A percentile compares a stretch with the other conserved stretches of the same genome.
These are phyloP conservation scores for Agriopis leucophaearia DNA, from an alignment of 2,888 invertebrate species.

Conservation along the genomic window DNA sequence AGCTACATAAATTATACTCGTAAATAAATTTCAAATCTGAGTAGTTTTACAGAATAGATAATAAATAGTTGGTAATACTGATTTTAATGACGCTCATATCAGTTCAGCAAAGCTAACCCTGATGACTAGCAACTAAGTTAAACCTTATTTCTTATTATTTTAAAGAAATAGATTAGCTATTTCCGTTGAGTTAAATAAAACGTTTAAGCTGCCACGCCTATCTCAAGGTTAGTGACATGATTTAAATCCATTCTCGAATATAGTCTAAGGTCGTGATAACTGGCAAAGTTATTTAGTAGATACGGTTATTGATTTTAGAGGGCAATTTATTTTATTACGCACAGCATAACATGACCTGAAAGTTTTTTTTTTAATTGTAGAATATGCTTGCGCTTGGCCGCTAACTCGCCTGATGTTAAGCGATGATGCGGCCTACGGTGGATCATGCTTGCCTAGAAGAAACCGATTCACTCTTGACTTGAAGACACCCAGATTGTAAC, in stretches of 20 bases:
- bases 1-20: too few species aligned
- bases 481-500: too few species aligned
- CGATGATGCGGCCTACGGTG: too few species aligned
- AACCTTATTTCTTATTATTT: background rate
- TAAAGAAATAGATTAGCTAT: conserved; percentile 18
- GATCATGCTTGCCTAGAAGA: too few species aligned
- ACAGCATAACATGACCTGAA: too few species aligned
- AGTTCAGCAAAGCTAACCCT: background rate
- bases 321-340: conserved; percentile 19
- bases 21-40: conserved; percentile 10
- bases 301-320: conserved; percentile 37
- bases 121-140: background rate
- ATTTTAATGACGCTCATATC: background rate
- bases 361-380: too few species aligned
- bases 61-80: too few species aligned
- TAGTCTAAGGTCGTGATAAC: conserved; percentile 35
- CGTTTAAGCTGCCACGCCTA: conserved; percentile 31
- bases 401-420: too few species aligned
- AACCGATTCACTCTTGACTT: too few species aligned
- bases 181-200: conserved; percentile 12
- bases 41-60: too few species aligned
- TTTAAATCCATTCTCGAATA: conserved; percentile 31
- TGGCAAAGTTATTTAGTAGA: conserved; percentile 34
- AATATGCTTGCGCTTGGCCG: too few species aligned
- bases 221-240: conserved; percentile 22